Percentiles rank a stretch among this genome's conserved stretches.
Conservation (phyloP, 2,888 invertebrate genomes). For the Danaus chrysippus region DNA sequence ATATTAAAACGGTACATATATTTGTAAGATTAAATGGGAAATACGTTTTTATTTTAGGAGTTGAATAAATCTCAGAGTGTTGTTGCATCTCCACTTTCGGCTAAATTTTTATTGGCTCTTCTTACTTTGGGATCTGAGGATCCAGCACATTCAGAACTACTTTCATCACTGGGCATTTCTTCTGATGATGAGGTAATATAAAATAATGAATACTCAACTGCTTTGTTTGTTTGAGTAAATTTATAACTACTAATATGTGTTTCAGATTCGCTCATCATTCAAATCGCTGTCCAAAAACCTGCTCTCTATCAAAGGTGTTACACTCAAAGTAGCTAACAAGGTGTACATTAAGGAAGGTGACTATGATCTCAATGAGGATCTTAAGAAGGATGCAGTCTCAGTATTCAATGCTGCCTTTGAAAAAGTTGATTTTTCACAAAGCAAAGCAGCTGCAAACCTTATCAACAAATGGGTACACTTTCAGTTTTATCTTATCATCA, state of each 20-base stretch:
- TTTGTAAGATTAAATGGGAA: too few relatives aligned
- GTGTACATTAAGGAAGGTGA: slow-evolving; percentile 80
- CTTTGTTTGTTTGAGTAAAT: too few relatives aligned
- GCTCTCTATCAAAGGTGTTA: slow-evolving; percentile 70
- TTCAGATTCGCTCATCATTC: slow-evolving; percentile 66
- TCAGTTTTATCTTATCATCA: neutral
- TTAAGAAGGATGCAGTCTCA: slow-evolving; percentile 78
- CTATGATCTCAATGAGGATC: slow-evolving; percentile 72
- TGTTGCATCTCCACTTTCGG: slow-evolving; percentile 73
- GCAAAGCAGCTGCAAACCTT: slow-evolving; percentile 60
- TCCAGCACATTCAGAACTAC: slow-evolving; percentile 56
- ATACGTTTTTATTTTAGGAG: slow-evolving; percentile 48
- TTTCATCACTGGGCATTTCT: slow-evolving; percentile 52
- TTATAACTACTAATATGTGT: slow-evolving; percentile 12
- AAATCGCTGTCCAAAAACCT: slow-evolving; percentile 49
- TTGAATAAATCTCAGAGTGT: slow-evolving; percentile 60
- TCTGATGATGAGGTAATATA: slow-evolving; percentile 59
- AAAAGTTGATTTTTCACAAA: slow-evolving; percentile 79
- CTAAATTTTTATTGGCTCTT: slow-evolving; percentile 66
- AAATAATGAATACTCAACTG: neutral
- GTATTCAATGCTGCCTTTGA: slow-evolving; percentile 82
- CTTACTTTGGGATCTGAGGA: slow-evolving; percentile 61
- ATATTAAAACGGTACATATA: slow-evolving; percentile 7
- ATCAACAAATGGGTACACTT: slow-evolving; percentile 88
- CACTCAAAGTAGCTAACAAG: slow-evolving; percentile 85